Evolutionary conservation across 2,888 invertebrate species (phyloP).

Genomic region (Sphecodes monilicornis): DNA sequence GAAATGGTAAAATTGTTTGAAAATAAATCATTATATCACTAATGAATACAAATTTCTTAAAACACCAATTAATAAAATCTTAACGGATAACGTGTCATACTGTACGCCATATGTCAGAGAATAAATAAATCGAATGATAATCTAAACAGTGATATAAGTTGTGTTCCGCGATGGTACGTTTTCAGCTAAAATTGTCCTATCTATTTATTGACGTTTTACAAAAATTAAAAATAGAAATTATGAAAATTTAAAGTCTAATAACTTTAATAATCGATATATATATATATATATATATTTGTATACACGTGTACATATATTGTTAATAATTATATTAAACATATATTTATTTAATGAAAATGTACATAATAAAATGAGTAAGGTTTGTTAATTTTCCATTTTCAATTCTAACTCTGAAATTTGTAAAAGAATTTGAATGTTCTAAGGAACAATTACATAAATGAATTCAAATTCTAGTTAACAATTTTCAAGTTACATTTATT

Average conservation of each 20-base stretch:
- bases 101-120: slow-evolving; percentile 34
- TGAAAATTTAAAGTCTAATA: neutral
- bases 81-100: slow-evolving; percentile 33
- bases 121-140: slow-evolving; percentile 50
- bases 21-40: slow-evolving; percentile 52
- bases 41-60: slow-evolving; percentile 16
- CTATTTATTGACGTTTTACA: slow-evolving; percentile 1
- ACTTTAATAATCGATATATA: neutral
- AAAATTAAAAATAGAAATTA: neutral
- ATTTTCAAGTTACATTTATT: neutral
- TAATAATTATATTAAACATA: neutral
- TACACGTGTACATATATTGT: neutral
- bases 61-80: slow-evolving; percentile 17
- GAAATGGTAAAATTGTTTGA: slow-evolving; percentile 34
- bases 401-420: neutral
- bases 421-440: neutral
- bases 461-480: neutral
- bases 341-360: neutral
- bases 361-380: neutral
- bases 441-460: neutral
- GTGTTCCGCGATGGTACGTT: slow-evolving; percentile 51
- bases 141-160: slow-evolving; percentile 39
- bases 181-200: neutral
- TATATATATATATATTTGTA: neutral
- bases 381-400: neutral